phyloP scores from a whole-genome alignment of 2,113 vertebrate species.

The Sialia sialis region DNA sequence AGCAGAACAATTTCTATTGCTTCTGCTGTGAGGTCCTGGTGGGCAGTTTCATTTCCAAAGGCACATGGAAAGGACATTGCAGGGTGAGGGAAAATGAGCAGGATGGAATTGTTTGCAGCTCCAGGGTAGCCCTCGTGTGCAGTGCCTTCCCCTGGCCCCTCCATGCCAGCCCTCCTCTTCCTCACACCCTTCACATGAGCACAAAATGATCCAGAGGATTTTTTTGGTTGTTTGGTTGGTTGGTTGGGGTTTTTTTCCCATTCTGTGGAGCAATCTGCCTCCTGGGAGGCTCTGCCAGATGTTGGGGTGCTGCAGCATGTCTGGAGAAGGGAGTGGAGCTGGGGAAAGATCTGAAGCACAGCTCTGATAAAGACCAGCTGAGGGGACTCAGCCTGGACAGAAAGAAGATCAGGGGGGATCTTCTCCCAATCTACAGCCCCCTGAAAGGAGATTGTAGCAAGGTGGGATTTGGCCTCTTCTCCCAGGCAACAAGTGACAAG shows the following conservation, averaged over 20 bases:
- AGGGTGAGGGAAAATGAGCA: accelerated
- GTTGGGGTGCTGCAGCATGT: not conserved
- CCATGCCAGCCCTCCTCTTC: not conserved
- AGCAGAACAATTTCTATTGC: not conserved
- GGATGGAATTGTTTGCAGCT: not conserved
- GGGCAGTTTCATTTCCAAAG: not conserved
- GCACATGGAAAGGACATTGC: accelerated
- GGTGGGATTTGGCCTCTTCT: not conserved
- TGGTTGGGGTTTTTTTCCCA: not conserved
- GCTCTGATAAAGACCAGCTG: not conserved
- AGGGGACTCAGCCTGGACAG: not conserved
- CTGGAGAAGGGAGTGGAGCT: not conserved
- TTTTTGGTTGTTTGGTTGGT: not conserved
- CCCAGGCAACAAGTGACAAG: not conserved
- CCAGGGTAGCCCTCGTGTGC: accelerated
- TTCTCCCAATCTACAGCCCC: not conserved
- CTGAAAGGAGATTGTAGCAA: not conserved
- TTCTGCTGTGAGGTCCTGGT: not conserved
- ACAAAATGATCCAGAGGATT: not conserved
- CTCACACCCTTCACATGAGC: not conserved
- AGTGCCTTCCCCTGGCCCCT: not conserved
- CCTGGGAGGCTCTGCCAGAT: not conserved
- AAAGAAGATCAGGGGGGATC: not conserved
- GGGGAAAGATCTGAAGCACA: not conserved
- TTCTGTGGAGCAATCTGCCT: not conserved